Evolutionary conservation across 2,888 invertebrate species (phyloP), one percentile per base, ranked within the genome.

Genomic region (Boloria selene): DNA sequence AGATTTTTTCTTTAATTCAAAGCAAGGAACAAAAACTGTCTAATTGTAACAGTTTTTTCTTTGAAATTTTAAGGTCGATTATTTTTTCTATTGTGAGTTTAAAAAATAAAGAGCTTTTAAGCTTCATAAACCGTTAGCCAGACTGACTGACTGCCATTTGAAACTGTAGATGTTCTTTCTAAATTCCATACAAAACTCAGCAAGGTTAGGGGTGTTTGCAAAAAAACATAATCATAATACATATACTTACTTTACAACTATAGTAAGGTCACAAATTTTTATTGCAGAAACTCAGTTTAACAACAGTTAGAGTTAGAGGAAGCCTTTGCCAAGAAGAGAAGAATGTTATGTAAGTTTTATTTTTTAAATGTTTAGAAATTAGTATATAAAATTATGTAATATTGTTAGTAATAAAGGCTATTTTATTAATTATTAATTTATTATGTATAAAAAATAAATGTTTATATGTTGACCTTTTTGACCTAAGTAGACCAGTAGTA

Each of bases 1-100:
- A 84, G 75, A 77, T 78, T 83, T 87, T 87, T 87, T 87, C 80
- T 83, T 80, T 73, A 77, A 82, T 81, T 79, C 77, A 79, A 80
- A 78, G 77, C 72, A 80, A 82, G 81, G 87, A 88, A 92, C 89
- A 91, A 90, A 90, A 90, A 88, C 80, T 79, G 75, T 90, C 84
- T 92, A 91, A 92, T 92, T 91, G 92, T 92, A 85, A 88, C 89
- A 90, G 88, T 89, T 90, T 88, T 88, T 91, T 90, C 78, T 73
- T 70, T 70, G 75, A 81, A 87, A 89, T 90, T 92, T 88, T 85
- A 87, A 85, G 87, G 81, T 88, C 87, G 89, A 87, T 89, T 88
- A 90, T 89, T 88, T 90, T 85, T 75, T 74, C 70, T 66, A 67
- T 86, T 78, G 80, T 84, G 81, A 76, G 65, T 69, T 51, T 17